phyloP scores from a whole-genome alignment of 2,113 vertebrate genomes.

The Pachypanchax playfairii region DNA sequence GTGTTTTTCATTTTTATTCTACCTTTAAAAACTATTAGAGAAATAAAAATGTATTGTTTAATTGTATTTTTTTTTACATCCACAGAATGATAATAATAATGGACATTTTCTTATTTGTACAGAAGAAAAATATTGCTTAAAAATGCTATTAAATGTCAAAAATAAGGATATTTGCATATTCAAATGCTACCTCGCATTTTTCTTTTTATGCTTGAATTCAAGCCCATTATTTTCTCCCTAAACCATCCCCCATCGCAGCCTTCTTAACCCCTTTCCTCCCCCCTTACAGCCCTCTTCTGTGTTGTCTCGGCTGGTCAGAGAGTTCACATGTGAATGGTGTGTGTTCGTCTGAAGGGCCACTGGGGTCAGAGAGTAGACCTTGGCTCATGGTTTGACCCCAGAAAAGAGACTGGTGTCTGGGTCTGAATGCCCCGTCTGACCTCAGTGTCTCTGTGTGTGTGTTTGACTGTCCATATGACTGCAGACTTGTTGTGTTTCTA shows the following conservation, averaged over 20 bases:
- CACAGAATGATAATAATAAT: too few species aligned
- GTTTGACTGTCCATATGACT: slow-evolving; percentile 40
- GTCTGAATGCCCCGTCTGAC: slow-evolving; percentile 76
- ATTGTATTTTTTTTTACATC: not conserved
- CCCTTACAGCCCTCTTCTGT: not conserved
- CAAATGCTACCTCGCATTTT: slow-evolving; percentile 22
- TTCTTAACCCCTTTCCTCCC: slow-evolving; percentile 23
- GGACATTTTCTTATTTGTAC: not conserved
- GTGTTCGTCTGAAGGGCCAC: slow-evolving; percentile 43
- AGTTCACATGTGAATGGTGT: slow-evolving; percentile 39
- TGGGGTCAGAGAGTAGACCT: slow-evolving; percentile 72
- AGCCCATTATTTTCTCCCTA: slow-evolving; percentile 16
- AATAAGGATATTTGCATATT: slow-evolving; percentile 18
- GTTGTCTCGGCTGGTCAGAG: slow-evolving; percentile 57
- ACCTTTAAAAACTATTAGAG: not conserved
- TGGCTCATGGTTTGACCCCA: slow-evolving; percentile 79
- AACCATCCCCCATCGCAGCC: slow-evolving; percentile 40
- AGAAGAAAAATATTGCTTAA: not conserved
- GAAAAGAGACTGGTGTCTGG: slow-evolving; percentile 77
- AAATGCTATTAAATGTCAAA: not conserved
- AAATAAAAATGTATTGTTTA: slow-evolving; percentile 14
- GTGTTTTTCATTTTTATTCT: not conserved
- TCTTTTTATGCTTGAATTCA: slow-evolving; percentile 27
- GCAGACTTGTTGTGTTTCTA: slow-evolving; percentile 19
- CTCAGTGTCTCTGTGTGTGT: slow-evolving; percentile 37